Evolutionary conservation across 2,888 invertebrate genomes (phyloP), one percentile per base, ranked within the genome.

Genomic region (Congeria kusceri): DNA sequence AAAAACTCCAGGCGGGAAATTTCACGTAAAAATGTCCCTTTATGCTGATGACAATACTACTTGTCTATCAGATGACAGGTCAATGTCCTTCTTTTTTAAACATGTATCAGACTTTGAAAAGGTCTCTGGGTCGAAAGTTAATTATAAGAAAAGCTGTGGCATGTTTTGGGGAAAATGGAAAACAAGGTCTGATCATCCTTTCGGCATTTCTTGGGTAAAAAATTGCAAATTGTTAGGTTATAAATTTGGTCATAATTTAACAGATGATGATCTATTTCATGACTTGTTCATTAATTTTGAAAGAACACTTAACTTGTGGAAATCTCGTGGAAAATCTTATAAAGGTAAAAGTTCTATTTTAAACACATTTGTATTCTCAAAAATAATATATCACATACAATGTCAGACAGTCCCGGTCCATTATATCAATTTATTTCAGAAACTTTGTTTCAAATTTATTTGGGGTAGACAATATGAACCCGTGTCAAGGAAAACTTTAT

Each of bases 161-260:
- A 32, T 84, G 28, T 84, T 53, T 63, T 47, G 77, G 49, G 81
- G 84, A 4, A 81, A 84, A 70, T 84, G 77, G 84, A 79, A 81
- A 65, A 64, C 62, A 46, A 28, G 84, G 13, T 76, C 73, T 9
- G 84, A 81, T 59, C 81, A 84, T 28, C 70, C 73, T 44, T 85
- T 85, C 62, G 84, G 84, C 18, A 82, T 85, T 73, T n/a, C 71
- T 28, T 86, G 79, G 79, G 75, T 78, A n/a, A 29, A 77, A 23
- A 65, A 70, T 46, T 56, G 49, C n/a, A 83, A 78, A 61, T 44
- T 86, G n/a, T 65, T 80, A 39, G 83, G 82, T 29, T 53, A 82
- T 32, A 47, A 61, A n/a, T 75, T 76, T 66, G 85, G 83, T 13
- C 47, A 64, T 29, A 28, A 77, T 49, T 27, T 75, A 3, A 61